Evolutionary conservation across 2,797 vertebrate genomes (phyloP).

Genomic region (Tenualosa thibaudeaui): DNA sequence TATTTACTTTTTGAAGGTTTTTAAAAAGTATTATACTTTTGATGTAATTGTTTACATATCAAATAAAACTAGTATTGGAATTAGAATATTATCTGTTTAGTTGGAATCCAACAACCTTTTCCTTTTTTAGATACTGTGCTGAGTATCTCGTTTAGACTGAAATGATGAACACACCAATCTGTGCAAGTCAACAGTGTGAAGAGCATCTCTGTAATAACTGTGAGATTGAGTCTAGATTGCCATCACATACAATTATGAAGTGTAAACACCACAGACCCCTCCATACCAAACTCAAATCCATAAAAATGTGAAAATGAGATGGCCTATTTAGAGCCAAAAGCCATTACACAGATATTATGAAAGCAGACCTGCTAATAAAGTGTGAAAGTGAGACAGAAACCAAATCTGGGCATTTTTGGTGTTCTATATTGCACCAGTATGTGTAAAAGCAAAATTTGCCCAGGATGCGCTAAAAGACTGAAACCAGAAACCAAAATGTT

Average conservation of each 20-base stretch:
- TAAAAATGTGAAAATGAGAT: constrained; percentile 14
- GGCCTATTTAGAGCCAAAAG: constrained; percentile 19
- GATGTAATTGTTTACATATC: no score
- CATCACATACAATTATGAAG: constrained; percentile 16
- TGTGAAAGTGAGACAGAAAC: constrained; percentile 13
- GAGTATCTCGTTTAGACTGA: neutral
- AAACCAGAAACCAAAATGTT: neutral
- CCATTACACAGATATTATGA: constrained; percentile 46
- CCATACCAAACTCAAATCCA: neutral
- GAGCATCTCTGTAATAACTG: neutral
- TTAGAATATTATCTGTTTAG: neutral
- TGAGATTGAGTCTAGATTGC: constrained; percentile 22
- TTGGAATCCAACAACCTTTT: neutral
- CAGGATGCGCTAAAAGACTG: neutral
- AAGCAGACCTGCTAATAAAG: constrained; percentile 44
- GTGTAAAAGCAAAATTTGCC: neutral
- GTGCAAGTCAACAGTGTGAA: neutral
- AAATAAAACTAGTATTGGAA: neutral
- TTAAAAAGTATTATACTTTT: neutral
- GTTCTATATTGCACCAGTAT: neutral
- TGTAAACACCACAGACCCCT: neutral
- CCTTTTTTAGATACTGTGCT: neutral
- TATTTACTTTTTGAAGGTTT: no score
- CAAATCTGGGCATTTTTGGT: neutral
- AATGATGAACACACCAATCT: constrained; percentile 4